Evolutionary conservation across 2,888 invertebrate species (phyloP).

Genomic region (Erebia ligea): DNA sequence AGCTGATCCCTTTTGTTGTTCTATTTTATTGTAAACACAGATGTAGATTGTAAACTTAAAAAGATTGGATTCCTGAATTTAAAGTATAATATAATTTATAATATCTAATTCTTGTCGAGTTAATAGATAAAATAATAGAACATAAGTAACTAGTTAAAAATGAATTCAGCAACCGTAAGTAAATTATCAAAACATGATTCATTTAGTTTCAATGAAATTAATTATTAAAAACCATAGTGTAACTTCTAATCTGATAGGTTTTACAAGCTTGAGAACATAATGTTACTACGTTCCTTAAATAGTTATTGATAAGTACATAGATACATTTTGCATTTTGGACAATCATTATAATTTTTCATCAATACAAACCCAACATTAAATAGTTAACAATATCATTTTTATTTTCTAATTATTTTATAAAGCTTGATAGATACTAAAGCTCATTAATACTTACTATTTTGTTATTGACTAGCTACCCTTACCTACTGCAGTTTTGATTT

Average conservation of each 20-base stretch:
- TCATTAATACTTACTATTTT: neutral
- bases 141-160: constrained; percentile 44
- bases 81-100: too few species aligned
- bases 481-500: constrained; percentile 15
- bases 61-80: too few species aligned
- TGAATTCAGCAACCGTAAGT: constrained; percentile 80
- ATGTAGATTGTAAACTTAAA: too few species aligned
- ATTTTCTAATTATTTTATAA: too few species aligned
- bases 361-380: too few species aligned
- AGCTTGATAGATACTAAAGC: neutral
- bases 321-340: too few species aligned
- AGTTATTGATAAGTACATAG: too few species aligned
- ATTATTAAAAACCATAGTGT: constrained; percentile 2
- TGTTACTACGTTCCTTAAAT: neutral
- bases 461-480: neutral
- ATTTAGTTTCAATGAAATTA: constrained; percentile 4
- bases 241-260: neutral
- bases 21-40: too few species aligned
- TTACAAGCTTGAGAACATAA: neutral
- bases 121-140: neutral
- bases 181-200: constrained; percentile 15
- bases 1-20: neutral
- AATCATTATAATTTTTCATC: too few species aligned
- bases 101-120: constrained; percentile 4
- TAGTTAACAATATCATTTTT: too few species aligned